These are phyloP conservation scores for Pangasius larnaudii DNA, from an alignment of 2,797 vertebrate genomes.

Conservation along the genomic window DNA sequence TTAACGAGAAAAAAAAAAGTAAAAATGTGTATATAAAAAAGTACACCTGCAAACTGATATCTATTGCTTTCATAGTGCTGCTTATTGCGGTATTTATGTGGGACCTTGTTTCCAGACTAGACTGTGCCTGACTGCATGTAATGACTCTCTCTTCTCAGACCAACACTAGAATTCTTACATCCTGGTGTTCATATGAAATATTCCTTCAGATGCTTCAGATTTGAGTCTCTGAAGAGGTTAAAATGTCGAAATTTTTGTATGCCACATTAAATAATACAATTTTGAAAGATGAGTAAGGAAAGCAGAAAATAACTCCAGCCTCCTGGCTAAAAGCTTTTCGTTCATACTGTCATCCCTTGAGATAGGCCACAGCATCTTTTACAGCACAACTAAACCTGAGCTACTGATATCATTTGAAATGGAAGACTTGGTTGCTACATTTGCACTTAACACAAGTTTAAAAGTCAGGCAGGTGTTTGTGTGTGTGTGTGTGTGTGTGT, in stretches of 20 bases:
- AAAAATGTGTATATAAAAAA: background rate
- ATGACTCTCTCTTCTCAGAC: background rate
- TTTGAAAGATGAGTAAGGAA: background rate
- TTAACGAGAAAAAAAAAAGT: no score
- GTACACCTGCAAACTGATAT: background rate
- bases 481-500: slow-evolving; percentile 7
- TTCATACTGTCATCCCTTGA: background rate
- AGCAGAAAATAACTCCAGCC: slow-evolving; percentile 5
- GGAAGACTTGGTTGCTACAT: slow-evolving; percentile 74
- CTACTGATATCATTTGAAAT: slow-evolving; percentile 40
- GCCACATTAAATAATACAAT: background rate
- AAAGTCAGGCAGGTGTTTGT: slow-evolving; percentile 26
- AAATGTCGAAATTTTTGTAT: background rate
- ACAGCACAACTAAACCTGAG: slow-evolving; percentile 45
- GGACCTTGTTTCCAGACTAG: slow-evolving; percentile 1
- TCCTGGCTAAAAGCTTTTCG: background rate
- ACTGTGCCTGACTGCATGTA: background rate
- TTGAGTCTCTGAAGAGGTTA: background rate
- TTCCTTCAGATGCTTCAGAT: background rate
- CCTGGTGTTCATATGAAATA: background rate
- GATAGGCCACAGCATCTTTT: slow-evolving; percentile 19
- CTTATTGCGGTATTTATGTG: background rate
- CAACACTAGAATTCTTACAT: background rate
- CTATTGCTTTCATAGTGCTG: slow-evolving; percentile 14
- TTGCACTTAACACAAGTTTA: slow-evolving; percentile 62